phyloP scores from a whole-genome alignment of 2,888 invertebrate species.

The Flexamia atlantica region DNA sequence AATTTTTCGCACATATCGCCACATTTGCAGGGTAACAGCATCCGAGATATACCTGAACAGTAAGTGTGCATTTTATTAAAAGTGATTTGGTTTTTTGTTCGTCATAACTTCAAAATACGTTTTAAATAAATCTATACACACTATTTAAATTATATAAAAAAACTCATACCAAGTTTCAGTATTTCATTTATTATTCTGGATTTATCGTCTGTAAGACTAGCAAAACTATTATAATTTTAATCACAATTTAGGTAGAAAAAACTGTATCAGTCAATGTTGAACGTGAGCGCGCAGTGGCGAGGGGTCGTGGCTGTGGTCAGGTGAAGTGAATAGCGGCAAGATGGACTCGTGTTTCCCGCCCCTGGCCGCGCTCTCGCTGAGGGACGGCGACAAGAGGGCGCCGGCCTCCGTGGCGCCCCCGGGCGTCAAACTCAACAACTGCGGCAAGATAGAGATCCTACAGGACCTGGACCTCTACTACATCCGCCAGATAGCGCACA shows the following conservation, averaged over 20 bases:
- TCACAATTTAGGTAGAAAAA: neutral
- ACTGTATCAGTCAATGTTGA: neutral
- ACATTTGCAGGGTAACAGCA: too few relatives aligned
- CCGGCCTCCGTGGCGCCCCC: constrained; percentile 65
- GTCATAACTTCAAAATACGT: too few relatives aligned
- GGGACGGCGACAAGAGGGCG: constrained; percentile 70
- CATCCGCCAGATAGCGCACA: constrained; percentile 78
- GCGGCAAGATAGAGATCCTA: constrained; percentile 76
- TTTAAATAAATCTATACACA: too few relatives aligned
- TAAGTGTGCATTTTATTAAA: too few relatives aligned
- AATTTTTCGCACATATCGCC: too few relatives aligned
- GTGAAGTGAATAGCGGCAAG: constrained; percentile 28
- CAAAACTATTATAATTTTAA: neutral
- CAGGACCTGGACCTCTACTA: constrained; percentile 78
- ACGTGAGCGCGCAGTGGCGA: neutral
- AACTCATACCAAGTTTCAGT: too few relatives aligned
- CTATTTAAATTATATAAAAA: too few relatives aligned
- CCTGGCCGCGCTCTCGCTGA: constrained; percentile 75
- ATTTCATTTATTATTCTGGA: too few relatives aligned
- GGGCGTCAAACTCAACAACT: constrained; percentile 65
- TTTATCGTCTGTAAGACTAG: neutral
- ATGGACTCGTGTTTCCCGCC: constrained; percentile 78
- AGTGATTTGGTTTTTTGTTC: too few relatives aligned
- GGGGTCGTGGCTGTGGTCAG: neutral
- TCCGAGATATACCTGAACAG: too few relatives aligned